A percentile compares a stretch with the other conserved stretches of the same genome.
phyloP scores from a whole-genome alignment of 2,888 invertebrate genomes.

The Hydriomena furcata region DNA sequence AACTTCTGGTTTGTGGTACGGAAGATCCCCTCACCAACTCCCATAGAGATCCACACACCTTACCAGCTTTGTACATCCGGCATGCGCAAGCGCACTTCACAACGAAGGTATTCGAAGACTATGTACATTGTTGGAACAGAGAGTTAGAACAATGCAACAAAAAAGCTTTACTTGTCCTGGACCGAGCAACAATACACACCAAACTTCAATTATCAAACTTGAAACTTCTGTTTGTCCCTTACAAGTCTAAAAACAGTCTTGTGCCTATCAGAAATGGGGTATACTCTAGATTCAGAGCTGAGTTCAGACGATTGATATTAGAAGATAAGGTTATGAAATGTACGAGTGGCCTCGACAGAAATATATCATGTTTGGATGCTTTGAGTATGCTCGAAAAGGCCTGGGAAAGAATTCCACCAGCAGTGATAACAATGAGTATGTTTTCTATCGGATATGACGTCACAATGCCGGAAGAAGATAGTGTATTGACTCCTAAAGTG shows the following conservation, averaged over 20 bases:
- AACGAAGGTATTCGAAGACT: conserved; percentile 54
- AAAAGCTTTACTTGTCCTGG: conserved; percentile 47
- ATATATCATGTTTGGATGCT: conserved; percentile 52
- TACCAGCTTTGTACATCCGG: conserved; percentile 52
- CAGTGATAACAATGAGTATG: conserved; percentile 46
- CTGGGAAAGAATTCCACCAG: conserved; percentile 45
- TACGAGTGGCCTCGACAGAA: conserved; percentile 46
- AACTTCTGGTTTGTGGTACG: conserved; percentile 50
- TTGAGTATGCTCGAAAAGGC: conserved; percentile 51
- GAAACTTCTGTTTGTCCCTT: conserved; percentile 53
- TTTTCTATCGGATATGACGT: conserved; percentile 49
- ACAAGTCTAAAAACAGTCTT: conserved; percentile 51
- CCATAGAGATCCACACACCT: conserved; percentile 44
- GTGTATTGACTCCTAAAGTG: conserved; percentile 36
- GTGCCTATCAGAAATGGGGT: conserved; percentile 56
- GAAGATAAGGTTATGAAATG: conserved; percentile 49
- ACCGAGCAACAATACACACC: conserved; percentile 54
- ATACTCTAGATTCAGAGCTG: conserved; percentile 44
- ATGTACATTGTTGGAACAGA: conserved; percentile 51
- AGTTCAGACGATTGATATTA: conserved; percentile 47
- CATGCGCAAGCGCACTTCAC: conserved; percentile 53
- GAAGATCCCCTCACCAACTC: conserved; percentile 52
- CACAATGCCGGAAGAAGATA: conserved; percentile 25
- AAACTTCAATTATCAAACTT: conserved; percentile 51
- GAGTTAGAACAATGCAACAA: conserved; percentile 42